A percentile compares a stretch with the other conserved stretches of the same genome.
These are phyloP conservation scores for Psammodynastes pulverulentus DNA, from an alignment of 2,113 vertebrate genomes.

Conservation along the genomic window DNA sequence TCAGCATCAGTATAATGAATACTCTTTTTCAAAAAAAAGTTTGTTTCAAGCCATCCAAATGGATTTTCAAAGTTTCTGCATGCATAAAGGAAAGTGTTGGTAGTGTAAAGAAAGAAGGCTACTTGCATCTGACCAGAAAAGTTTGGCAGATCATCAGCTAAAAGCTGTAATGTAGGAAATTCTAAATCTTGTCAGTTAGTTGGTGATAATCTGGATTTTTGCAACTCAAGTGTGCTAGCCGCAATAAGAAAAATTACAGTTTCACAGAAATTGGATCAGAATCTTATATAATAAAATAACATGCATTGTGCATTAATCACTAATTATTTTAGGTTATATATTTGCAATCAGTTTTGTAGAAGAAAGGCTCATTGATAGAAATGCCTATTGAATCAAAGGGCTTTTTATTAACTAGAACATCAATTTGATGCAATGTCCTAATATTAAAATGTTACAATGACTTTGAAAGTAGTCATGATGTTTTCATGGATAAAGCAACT, in stretches of 20 bases:
- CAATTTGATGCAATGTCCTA: neutral
- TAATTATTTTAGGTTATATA: neutral
- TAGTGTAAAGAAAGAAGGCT: neutral
- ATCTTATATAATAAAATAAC: neutral
- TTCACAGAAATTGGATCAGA: neutral
- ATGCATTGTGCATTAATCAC: neutral
- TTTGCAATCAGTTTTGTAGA: neutral
- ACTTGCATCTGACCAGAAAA: neutral
- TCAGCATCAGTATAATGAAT: neutral
- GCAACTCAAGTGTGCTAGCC: neutral
- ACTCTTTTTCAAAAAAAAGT: neutral
- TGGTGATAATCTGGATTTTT: neutral
- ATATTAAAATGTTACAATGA: constrained; percentile 1
- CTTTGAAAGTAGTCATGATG: neutral
- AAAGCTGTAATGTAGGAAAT: neutral
- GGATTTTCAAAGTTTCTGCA: neutral
- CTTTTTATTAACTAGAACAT: neutral
- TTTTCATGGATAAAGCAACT: neutral
- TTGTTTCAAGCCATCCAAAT: neutral
- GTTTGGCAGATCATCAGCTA: neutral
- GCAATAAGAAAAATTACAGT: neutral
- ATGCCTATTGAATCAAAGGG: neutral
- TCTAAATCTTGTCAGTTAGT: neutral
- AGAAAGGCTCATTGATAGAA: neutral
- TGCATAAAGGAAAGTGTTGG: neutral